Percentiles rank a stretch among this genome's conserved stretches.
These are phyloP conservation scores for Panulirus ornatus DNA, from an alignment of 1,140 invertebrate genomes.

Conservation along the genomic window DNA sequence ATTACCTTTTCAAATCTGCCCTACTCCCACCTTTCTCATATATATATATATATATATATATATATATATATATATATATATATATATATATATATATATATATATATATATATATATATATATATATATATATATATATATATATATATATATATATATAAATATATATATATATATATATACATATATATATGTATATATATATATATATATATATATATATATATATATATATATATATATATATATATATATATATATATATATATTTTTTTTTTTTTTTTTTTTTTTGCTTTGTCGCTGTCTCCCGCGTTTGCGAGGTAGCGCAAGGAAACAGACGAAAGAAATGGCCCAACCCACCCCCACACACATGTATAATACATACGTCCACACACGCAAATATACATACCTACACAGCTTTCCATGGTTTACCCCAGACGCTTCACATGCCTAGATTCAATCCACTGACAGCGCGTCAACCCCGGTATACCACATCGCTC, in stretches of 20 bases:
- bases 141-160: slow-evolving; percentile 14
- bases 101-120: slow-evolving; percentile 14
- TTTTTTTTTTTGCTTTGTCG: not conserved
- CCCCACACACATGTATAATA: too few species aligned
- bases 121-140: slow-evolving; percentile 14
- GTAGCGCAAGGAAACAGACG: too few species aligned
- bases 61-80: slow-evolving; percentile 14
- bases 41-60: slow-evolving; percentile 14
- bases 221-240: slow-evolving; percentile 14
- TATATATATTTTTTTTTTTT: not conserved
- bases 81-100: slow-evolving; percentile 14
- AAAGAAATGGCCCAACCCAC: too few species aligned
- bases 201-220: slow-evolving; percentile 14
- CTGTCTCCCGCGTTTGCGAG: too few species aligned
- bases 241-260: slow-evolving; percentile 14
- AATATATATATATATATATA: slow-evolving; percentile 10
- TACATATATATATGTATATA: slow-evolving; percentile 6
- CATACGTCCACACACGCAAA: too few species aligned
- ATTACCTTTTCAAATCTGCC: too few species aligned
- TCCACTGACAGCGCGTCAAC: too few species aligned
- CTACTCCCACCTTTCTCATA: too few species aligned
- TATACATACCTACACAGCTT: too few species aligned
- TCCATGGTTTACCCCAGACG: too few species aligned
- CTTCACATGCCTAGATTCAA: too few species aligned
- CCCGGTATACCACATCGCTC: too few species aligned